phyloP scores from a whole-genome alignment of 2,888 invertebrate genomes.

The Melipona beecheii region DNA sequence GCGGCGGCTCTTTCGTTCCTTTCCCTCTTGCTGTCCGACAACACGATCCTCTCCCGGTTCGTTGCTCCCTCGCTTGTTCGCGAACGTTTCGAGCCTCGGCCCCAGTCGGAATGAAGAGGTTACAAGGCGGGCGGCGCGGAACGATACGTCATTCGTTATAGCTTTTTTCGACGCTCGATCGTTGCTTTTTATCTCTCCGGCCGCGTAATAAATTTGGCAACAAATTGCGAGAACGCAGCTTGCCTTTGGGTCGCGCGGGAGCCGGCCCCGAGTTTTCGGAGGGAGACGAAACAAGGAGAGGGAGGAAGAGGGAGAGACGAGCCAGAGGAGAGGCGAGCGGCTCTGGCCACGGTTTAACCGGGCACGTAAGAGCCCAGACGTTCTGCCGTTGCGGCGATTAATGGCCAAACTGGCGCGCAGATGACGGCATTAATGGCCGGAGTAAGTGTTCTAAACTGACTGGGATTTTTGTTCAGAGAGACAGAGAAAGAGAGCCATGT shows the following conservation, averaged over 20 bases:
- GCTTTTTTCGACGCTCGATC: constrained; percentile 61
- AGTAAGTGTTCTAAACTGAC: constrained; percentile 66
- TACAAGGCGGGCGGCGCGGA: constrained; percentile 57
- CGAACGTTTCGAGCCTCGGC: not conserved
- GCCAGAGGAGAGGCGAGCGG: constrained; percentile 12
- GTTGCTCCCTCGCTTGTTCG: not conserved
- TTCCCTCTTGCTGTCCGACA: too few species aligned
- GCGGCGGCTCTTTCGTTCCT: not conserved
- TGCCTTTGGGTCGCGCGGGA: constrained; percentile 50
- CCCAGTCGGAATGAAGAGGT: constrained; percentile 61
- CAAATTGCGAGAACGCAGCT: constrained; percentile 74
- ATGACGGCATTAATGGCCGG: constrained; percentile 69
- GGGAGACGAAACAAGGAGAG: not conserved
- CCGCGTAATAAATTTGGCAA: constrained; percentile 72
- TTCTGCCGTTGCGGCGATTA: constrained; percentile 63
- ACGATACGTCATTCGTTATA: constrained; percentile 68
- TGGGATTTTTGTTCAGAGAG: constrained; percentile 52
- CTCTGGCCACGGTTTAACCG: constrained; percentile 67
- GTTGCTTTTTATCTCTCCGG: constrained; percentile 66
- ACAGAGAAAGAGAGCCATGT: not conserved
- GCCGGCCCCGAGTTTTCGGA: not conserved
- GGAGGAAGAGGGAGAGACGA: constrained; percentile 24
- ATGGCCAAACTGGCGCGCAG: constrained; percentile 65
- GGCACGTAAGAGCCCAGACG: constrained; percentile 59
- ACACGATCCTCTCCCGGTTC: not conserved